Base-by-base conservation (phyloP, 1,140 invertebrate genomes). In the Camponotus vicinus region DNA sequence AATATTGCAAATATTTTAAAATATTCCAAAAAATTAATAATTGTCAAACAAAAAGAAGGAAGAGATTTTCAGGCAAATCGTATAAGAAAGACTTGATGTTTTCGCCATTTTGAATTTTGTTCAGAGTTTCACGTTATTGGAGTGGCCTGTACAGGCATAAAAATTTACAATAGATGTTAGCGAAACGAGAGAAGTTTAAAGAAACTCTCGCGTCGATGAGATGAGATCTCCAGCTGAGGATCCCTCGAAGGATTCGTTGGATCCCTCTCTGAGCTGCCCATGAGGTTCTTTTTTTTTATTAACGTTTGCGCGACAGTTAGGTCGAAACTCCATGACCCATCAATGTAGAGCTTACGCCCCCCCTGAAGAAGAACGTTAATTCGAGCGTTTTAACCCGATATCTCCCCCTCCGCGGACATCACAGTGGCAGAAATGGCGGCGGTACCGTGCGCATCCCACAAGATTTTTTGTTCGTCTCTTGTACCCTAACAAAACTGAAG, bases 201-300 rank as follows among this genome's bases (percentile, higher is more conserved):
- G 66, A 69, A 1, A 49, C 49, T 52, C 11, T 11, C 37, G 66
- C 27, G 76, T 21, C 6, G 52, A 49, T 40, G 3, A 6, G 3
- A 40, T 83, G 45, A n/a, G 84, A 86, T 86, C 86, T 78, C 89
- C 88, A 80, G 85, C 91, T 88, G 91, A 88, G 57, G n/a, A 69
- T 59, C 49, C 80, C 45, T 18, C 7, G 63, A 32, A 15, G 49
- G 49, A 15, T 52, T 52, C 15, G 49, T 52, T 52, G 49, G 15
- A 52, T 0, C 49, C 49, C 49, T 52, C 49, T 52, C 49, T 52
- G 49, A 52, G 34, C 32, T 66, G n/a, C 77, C 84, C 69, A 61
- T 86, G 91, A 90, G 91, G 91, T 85, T 89, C 86, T 55, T 89
- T 91, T 89, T 91, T 82, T 91, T 91, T 91, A 40, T 86, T 67